phyloP scores from a whole-genome alignment of 2,888 invertebrate species.

The Caenorhabditis virilis region DNA sequence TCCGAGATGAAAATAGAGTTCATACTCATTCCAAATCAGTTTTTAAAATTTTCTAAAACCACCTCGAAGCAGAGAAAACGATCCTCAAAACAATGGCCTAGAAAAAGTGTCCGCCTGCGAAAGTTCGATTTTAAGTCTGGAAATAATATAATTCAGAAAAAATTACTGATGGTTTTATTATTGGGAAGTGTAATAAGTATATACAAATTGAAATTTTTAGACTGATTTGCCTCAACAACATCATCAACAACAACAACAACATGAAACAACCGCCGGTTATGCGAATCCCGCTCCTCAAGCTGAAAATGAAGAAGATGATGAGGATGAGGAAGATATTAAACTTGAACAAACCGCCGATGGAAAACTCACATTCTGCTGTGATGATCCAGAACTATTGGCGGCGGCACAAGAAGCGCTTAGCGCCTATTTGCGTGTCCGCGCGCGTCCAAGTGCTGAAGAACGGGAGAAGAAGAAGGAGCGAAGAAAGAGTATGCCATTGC shows the following conservation, averaged over 20 bases:
- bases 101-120: too few species aligned
- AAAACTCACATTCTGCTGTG: constrained; percentile 59
- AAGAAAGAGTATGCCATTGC: constrained; percentile 63
- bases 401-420: constrained; percentile 62
- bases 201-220: neutral
- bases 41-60: too few species aligned
- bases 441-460: constrained; percentile 50
- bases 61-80: too few species aligned
- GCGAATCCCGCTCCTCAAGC: constrained; percentile 5
- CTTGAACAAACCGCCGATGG: constrained; percentile 61
- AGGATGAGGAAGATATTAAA: constrained; percentile 53
- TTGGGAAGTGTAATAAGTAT: too few species aligned
- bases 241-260: constrained; percentile 1
- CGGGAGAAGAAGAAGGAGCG: constrained; percentile 57
- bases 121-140: too few species aligned
- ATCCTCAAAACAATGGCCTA: too few species aligned
- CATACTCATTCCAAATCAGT: too few species aligned
- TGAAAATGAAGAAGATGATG: constrained; percentile 41
- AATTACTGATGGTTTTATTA: too few species aligned
- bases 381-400: constrained; percentile 58
- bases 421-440: constrained; percentile 54
- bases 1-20: too few species aligned
- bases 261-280: constrained; percentile 8
- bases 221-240: neutral
- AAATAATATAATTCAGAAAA: too few species aligned